phyloP scores from a whole-genome alignment of 2,888 invertebrate genomes.

The Syrista parreyssii region DNA sequence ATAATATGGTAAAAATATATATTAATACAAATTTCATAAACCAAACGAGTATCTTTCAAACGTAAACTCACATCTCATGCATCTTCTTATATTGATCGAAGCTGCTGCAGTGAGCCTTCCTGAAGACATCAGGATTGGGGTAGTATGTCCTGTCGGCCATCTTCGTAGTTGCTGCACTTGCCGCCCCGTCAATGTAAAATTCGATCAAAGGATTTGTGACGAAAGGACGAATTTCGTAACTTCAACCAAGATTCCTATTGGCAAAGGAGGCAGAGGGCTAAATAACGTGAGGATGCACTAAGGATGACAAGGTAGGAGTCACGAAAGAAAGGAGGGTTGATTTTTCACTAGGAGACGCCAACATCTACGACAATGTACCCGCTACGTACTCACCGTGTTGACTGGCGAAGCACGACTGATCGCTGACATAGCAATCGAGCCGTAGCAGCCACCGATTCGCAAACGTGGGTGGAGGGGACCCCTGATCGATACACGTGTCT shows the following conservation, averaged over 20 bases:
- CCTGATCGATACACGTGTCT: conserved; percentile 4
- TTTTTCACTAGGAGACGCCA: neutral
- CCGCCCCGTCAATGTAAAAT: neutral
- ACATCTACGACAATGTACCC: neutral
- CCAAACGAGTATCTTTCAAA: neutral
- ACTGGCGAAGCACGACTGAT: conserved; percentile 39
- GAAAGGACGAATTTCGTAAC: neutral
- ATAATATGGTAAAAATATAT: neutral
- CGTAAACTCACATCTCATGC: conserved; percentile 73
- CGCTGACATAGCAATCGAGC: neutral
- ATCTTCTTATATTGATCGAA: conserved; percentile 84
- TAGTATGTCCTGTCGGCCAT: conserved; percentile 68
- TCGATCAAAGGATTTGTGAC: neutral
- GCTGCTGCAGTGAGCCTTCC: conserved; percentile 75
- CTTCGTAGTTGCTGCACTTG: neutral
- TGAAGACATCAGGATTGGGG: conserved; percentile 71
- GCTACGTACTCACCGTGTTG: conserved; percentile 3
- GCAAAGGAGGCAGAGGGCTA: neutral
- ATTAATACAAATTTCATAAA: neutral
- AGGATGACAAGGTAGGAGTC: neutral
- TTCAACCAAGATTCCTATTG: neutral
- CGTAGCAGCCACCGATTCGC: neutral
- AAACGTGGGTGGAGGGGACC: neutral
- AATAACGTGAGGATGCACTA: neutral
- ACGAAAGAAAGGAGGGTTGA: neutral